Percentiles rank a stretch among this genome's conserved stretches.
phyloP scores from a whole-genome alignment of 2,888 invertebrate species.

The Lobophora halterata region DNA sequence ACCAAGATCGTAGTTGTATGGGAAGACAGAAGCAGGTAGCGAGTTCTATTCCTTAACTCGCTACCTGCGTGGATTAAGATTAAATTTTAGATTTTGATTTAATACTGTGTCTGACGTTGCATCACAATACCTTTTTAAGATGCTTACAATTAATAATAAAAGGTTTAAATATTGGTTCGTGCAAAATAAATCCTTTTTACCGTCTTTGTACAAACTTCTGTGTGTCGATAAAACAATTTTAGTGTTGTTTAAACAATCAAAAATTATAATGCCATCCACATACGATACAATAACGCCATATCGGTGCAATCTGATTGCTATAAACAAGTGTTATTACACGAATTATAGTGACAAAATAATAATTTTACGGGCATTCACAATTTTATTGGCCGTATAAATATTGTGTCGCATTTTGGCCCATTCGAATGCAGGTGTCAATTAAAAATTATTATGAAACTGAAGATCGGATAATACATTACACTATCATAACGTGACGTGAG shows the following conservation, averaged over 20 bases:
- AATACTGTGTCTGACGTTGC: no score
- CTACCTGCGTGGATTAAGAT: no score
- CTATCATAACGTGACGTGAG: no score
- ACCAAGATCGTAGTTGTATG: no score
- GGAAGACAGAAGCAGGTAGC: no score
- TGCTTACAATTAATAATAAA: no score
- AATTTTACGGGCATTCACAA: no score
- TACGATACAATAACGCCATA: slow-evolving; percentile 21
- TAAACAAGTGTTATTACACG: slow-evolving; percentile 23
- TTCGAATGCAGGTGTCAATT: background rate
- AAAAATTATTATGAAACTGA: background rate
- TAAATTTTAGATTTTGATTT: no score
- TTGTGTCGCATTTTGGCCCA: background rate
- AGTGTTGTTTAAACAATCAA: slow-evolving; percentile 15
- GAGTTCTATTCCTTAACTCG: no score
- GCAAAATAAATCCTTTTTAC: slow-evolving; percentile 4
- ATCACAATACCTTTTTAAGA: no score
- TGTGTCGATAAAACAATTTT: slow-evolving; percentile 8
- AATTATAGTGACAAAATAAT: slow-evolving; percentile 20
- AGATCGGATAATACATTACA: no score
- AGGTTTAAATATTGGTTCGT: no score
- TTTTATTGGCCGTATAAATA: slow-evolving; percentile 7
- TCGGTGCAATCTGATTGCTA: slow-evolving; percentile 22
- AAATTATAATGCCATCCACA: slow-evolving; percentile 10
- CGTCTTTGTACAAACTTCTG: slow-evolving; percentile 5